These are phyloP conservation scores for Callipepla squamata DNA, from an alignment of 2,113 vertebrate genomes.

Conservation along the genomic window DNA sequence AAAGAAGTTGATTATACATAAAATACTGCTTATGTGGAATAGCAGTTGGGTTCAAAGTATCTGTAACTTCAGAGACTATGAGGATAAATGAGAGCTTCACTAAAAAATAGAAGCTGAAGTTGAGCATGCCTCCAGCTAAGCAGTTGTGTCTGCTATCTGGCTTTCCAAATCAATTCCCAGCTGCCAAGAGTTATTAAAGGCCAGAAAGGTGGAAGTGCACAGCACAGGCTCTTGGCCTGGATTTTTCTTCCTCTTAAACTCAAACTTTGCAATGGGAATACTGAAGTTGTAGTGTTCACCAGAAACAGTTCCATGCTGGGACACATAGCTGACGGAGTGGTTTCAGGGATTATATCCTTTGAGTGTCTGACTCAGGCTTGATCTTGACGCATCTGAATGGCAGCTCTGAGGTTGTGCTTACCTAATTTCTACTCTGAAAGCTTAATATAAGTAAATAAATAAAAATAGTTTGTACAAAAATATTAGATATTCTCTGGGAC, in stretches of 20 bases:
- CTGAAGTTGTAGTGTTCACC: neutral
- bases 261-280: neutral
- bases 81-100: constrained; percentile 33
- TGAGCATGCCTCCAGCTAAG: neutral
- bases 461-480: neutral
- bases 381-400: neutral
- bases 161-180: constrained; percentile 2
- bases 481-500: neutral
- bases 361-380: neutral
- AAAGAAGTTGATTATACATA: constrained; percentile 53
- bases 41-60: constrained; percentile 42
- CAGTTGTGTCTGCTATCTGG: neutral
- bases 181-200: neutral
- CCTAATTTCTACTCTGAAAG: neutral
- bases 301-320: neutral
- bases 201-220: constrained; percentile 8
- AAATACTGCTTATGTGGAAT: constrained; percentile 26
- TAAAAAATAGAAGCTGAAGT: constrained; percentile 16
- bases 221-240: neutral
- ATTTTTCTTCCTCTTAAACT: neutral
- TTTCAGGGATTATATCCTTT: neutral
- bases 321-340: fast-evolving
- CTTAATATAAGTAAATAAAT: neutral
- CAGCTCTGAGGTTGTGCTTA: neutral
- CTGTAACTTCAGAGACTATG: constrained; percentile 40